phyloP scores from a whole-genome alignment of 2,113 vertebrate genomes.

The Corythoichthys haematopterus region DNA sequence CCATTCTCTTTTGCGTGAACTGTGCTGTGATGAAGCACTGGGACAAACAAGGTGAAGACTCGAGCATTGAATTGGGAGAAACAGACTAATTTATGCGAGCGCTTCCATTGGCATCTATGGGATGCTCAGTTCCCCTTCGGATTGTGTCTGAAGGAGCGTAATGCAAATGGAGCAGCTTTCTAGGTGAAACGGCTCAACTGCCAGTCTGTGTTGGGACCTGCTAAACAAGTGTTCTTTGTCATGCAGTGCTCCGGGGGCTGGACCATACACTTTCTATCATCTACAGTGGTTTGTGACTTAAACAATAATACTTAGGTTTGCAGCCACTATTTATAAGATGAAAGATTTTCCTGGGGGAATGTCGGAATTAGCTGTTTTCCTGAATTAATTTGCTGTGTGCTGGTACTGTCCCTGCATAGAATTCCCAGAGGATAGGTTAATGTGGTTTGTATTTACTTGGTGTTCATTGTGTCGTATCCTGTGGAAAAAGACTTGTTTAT shows the following conservation, averaged over 20 bases:
- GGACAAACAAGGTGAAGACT: slow-evolving; percentile 51
- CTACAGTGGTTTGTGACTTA: slow-evolving; percentile 64
- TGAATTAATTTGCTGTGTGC: slow-evolving; percentile 67
- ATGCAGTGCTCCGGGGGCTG: slow-evolving; percentile 54
- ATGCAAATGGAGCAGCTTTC: slow-evolving; percentile 66
- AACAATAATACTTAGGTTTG: slow-evolving; percentile 62
- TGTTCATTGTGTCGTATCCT: slow-evolving; percentile 49
- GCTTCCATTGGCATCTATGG: slow-evolving; percentile 52
- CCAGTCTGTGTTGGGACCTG: slow-evolving; percentile 57
- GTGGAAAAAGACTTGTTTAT: slow-evolving; percentile 37
- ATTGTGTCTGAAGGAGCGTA: slow-evolving; percentile 50
- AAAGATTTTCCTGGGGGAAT: slow-evolving; percentile 71
- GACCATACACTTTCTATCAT: slow-evolving; percentile 63
- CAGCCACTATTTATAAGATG: slow-evolving; percentile 74
- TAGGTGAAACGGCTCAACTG: slow-evolving; percentile 57
- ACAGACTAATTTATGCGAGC: slow-evolving; percentile 63
- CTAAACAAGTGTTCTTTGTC: slow-evolving; percentile 70
- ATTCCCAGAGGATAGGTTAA: slow-evolving; percentile 56
- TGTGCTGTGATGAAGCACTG: slow-evolving; percentile 56
- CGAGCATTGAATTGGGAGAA: slow-evolving; percentile 42
- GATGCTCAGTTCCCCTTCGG: slow-evolving; percentile 39
- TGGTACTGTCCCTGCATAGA: slow-evolving; percentile 49
- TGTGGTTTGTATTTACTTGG: slow-evolving; percentile 53
- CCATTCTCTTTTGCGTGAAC: slow-evolving; percentile 62
- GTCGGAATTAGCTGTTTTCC: slow-evolving; percentile 61